Conservation (phyloP, 2,113 vertebrate species). For the Triplophysa siluroides region DNA sequence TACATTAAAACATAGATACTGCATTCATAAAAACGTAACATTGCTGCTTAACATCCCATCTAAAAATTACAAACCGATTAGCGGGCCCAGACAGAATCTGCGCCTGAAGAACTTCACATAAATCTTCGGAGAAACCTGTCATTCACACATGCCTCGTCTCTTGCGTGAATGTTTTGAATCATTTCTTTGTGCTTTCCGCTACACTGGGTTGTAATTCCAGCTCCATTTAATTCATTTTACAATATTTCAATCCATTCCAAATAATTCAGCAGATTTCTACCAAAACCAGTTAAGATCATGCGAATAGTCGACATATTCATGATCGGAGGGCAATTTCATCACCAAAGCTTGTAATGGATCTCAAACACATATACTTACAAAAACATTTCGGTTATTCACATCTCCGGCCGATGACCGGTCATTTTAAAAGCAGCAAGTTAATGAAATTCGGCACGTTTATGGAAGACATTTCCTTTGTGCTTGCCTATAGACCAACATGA, state of each 20-base stretch:
- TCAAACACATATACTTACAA: not conserved
- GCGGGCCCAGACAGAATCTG: not conserved
- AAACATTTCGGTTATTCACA: not conserved
- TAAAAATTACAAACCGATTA: not conserved
- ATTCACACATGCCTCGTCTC: no score
- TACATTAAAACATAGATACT: conserved; percentile 9
- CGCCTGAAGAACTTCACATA: no score
- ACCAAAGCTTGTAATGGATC: not conserved
- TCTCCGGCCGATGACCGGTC: not conserved
- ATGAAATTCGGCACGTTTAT: conserved; percentile 19
- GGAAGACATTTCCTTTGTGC: conserved; percentile 26
- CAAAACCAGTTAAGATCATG: no score
- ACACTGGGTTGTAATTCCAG: no score
- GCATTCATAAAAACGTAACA: not conserved
- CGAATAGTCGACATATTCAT: not conserved
- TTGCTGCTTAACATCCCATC: not conserved
- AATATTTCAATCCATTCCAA: no score
- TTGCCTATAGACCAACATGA: conserved; percentile 18
- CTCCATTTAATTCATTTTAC: no score
- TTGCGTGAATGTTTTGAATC: no score
- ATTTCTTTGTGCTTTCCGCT: no score
- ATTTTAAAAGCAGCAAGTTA: conserved; percentile 3
- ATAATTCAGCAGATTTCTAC: no score
- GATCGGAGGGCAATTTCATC: not conserved
- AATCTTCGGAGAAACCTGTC: no score